Evolutionary conservation across 2,113 vertebrate genomes (phyloP).

Genomic region (Halcyon senegalensis): DNA sequence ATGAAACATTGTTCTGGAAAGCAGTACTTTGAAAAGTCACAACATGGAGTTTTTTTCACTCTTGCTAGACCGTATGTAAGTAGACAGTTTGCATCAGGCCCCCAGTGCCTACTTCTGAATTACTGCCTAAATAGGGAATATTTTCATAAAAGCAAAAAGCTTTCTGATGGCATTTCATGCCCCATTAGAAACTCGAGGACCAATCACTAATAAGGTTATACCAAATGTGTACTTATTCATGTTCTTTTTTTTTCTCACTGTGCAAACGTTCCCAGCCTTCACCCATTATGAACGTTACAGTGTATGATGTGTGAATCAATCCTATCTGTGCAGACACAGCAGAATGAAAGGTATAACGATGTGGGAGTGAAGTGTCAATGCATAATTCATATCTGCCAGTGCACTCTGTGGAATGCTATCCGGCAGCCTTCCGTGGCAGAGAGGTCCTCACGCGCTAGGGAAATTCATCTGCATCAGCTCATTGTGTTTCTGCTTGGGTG

Average conservation of each 20-base stretch:
- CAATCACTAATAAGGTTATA: background rate
- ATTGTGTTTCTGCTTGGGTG: slow-evolving; percentile 69
- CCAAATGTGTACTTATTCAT: background rate
- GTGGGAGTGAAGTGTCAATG: slow-evolving; percentile 64
- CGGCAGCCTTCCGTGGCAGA: slow-evolving; percentile 15
- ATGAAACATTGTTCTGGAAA: slow-evolving; percentile 15
- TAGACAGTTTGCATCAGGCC: background rate
- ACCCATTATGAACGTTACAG: slow-evolving; percentile 25
- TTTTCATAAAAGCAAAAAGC: slow-evolving; percentile 20
- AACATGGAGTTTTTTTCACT: background rate
- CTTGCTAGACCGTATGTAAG: slow-evolving; percentile 35
- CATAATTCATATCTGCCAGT: slow-evolving; percentile 71
- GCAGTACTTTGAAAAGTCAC: slow-evolving; percentile 21
- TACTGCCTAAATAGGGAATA: background rate
- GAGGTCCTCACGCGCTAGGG: slow-evolving; percentile 23
- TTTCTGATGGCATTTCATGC: slow-evolving; percentile 21
- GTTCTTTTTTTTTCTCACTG: background rate
- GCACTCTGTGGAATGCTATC: slow-evolving; percentile 28
- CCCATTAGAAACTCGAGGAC: slow-evolving; percentile 8
- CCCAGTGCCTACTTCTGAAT: background rate
- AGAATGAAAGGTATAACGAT: slow-evolving; percentile 66
- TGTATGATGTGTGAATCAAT: slow-evolving; percentile 49
- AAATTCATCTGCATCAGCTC: slow-evolving; percentile 67
- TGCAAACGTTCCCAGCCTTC: slow-evolving; percentile 11
- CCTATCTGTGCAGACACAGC: slow-evolving; percentile 61